Base-by-base conservation (phyloP, 2,113 vertebrate genomes). In the Hippocampus mohnikei region DNA sequence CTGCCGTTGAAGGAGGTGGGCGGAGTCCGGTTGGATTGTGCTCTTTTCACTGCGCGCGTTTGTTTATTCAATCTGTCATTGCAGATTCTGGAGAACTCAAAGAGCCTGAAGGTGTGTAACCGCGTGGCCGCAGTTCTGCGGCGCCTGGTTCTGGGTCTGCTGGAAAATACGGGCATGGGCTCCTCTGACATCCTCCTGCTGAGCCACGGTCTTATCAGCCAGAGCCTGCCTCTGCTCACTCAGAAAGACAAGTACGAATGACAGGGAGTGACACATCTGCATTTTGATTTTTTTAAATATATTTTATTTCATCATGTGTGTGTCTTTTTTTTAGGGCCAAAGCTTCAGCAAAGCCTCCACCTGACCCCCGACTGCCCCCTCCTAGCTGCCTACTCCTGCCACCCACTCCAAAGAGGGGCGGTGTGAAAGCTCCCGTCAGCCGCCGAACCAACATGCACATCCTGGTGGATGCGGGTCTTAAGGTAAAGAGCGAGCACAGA, bases 1-100 rank as follows among this genome's bases (percentile, higher is more conserved):
- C 78, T 97, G 74, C 97, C 97, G 0, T 87, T 98, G 67, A 99
- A 99, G 90, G 96, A 96, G 95, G 97, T 96, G 89, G 61, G 65
- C 9, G 12, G 13, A 18, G 23, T 1, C 18, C 8, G 23, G 65
- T 16, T 6, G 27, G 23, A 23, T 33, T 15, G 0, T 20, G 15
- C 23, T 33, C 13, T 66, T 44, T 60, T 18, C 16, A 3, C 40
- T 2, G 6, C 10, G 1, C 6, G 16, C 13, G 8, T 27, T 42
- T 41, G 21, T 58, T 41, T 44, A 23, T 52, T 15, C 37, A 12
- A 25, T 1, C 20, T 5, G 7, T 55, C 70, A 98, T 10, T 15
- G 52, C 71, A 99, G 97, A 82, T 96, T 64, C 87, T 99, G 63
- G 96, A 99, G 79, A 94, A 66, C 3, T 93, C 96, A 0, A 93